Evolutionary conservation across 2,888 invertebrate species (phyloP).

Genomic region (Oscheius sp.): DNA sequence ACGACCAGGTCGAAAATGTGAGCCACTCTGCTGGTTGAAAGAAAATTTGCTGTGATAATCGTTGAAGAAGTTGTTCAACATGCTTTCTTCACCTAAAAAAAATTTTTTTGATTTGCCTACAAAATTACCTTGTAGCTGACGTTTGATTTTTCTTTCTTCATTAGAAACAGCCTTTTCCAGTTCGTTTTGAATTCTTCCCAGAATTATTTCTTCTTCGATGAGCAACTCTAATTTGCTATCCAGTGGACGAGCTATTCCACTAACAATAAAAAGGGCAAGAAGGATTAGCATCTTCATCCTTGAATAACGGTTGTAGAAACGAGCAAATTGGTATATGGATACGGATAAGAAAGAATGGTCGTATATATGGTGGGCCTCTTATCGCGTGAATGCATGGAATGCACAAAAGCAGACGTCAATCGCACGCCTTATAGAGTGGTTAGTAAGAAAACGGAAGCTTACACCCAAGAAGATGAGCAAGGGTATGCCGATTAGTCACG

Average conservation of each 20-base stretch:
- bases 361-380: too few species aligned
- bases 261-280: background rate
- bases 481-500: too few species aligned
- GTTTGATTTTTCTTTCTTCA: background rate
- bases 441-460: too few species aligned
- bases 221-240: background rate
- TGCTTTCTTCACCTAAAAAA: background rate
- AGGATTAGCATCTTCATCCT: too few species aligned
- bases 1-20: background rate
- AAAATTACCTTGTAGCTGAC: background rate
- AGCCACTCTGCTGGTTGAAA: background rate
- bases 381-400: too few species aligned
- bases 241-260: background rate
- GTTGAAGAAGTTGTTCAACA: background rate
- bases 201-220: conserved; percentile 12
- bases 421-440: too few species aligned
- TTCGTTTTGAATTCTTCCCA: conserved; percentile 4
- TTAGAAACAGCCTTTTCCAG: background rate
- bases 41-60: background rate
- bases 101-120: background rate
- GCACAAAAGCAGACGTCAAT: too few species aligned
- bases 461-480: too few species aligned
- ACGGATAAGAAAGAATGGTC: too few species aligned
- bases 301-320: too few species aligned
- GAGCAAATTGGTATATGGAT: too few species aligned